Evolutionary conservation across 2,888 invertebrate genomes (phyloP).

Genomic region (Polyommatus icarus): DNA sequence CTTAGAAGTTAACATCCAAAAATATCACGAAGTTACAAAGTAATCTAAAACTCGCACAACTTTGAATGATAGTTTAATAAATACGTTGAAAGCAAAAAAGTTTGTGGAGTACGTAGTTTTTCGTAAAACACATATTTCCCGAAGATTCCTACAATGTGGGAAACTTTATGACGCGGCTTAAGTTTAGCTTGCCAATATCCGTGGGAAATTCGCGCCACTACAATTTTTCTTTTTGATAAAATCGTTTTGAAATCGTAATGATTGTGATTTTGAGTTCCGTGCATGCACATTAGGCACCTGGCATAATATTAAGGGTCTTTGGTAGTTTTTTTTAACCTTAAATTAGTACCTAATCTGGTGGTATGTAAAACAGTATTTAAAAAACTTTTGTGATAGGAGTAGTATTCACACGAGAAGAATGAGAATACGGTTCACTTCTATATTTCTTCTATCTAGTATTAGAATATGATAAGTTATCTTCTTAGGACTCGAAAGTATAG

Average conservation of each 20-base stretch:
- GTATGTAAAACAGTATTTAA: too few species aligned
- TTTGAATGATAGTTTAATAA: slow-evolving; percentile 1
- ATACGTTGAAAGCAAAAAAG: neutral
- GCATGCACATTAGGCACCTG: neutral
- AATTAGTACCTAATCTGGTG: too few species aligned
- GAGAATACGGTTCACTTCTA: too few species aligned
- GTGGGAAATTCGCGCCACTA: slow-evolving; percentile 36
- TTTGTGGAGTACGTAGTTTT: slow-evolving; percentile 5
- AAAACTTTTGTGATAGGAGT: too few species aligned
- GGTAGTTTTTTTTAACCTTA: too few species aligned
- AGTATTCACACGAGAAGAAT: too few species aligned
- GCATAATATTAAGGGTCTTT: neutral
- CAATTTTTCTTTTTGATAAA: slow-evolving; percentile 38
- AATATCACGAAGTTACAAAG: neutral
- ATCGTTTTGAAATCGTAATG: slow-evolving; percentile 25
- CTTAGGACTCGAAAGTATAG: too few species aligned
- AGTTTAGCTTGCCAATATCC: slow-evolving; percentile 42
- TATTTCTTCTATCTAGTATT: too few species aligned
- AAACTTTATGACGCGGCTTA: slow-evolving; percentile 39
- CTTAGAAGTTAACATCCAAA: neutral
- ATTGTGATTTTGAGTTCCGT: neutral
- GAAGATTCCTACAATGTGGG: slow-evolving; percentile 37
- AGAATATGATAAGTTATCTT: too few species aligned
- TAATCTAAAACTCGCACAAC: neutral
- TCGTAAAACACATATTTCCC: slow-evolving; percentile 20